Evolutionary conservation across 2,113 vertebrate genomes (phyloP).

Genomic region (Misgurnus anguillicaudatus): DNA sequence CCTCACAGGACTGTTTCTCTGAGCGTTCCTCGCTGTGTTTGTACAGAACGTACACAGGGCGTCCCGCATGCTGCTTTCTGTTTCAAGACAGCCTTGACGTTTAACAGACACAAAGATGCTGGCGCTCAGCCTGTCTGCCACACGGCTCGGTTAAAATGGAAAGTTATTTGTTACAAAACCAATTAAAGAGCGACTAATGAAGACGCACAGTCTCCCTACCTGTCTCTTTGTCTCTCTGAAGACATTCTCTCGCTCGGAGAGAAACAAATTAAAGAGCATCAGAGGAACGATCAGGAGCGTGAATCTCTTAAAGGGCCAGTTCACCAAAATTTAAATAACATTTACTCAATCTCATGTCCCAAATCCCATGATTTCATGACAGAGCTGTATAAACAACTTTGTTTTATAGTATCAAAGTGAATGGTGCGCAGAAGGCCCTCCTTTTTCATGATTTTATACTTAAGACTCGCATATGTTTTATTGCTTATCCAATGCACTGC

Average conservation of each 20-base stretch:
- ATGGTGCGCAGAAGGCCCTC: no score
- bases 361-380: neutral
- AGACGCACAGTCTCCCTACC: conserved; percentile 55
- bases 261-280: conserved; percentile 48
- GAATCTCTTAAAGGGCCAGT: neutral
- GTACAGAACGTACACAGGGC: conserved; percentile 65
- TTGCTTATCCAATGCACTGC: neutral
- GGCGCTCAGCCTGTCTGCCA: conserved; percentile 60
- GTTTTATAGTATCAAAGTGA: no score
- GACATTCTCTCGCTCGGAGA: conserved; percentile 52
- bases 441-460: no score
- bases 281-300: conserved; percentile 1
- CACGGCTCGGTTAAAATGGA: conserved; percentile 55
- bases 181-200: conserved; percentile 72
- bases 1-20: conserved; percentile 63
- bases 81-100: conserved; percentile 65
- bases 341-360: conserved; percentile 27
- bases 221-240: conserved; percentile 58
- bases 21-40: conserved; percentile 64
- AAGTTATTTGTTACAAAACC: conserved; percentile 69
- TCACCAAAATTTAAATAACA: neutral
- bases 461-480: neutral
- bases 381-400: no score
- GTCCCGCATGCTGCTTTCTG: conserved; percentile 50
- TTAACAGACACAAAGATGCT: conserved; percentile 66